These are phyloP conservation scores for Galbula dea DNA, from an alignment of 2,113 vertebrate genomes.

Conservation along the genomic window DNA sequence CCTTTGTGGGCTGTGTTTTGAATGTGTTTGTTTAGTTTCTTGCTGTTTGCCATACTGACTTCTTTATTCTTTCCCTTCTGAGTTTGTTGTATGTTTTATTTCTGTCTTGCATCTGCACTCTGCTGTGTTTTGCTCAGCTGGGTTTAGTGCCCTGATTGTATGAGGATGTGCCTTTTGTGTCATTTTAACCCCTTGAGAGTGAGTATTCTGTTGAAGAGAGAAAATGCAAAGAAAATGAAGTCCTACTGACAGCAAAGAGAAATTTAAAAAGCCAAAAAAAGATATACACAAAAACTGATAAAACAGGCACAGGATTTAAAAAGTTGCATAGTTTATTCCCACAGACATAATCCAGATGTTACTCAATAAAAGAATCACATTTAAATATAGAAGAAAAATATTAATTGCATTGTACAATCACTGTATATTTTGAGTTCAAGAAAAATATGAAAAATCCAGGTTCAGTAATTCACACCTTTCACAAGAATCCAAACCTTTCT, in stretches of 20 bases:
- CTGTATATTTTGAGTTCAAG: neutral
- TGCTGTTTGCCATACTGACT: conserved; percentile 34
- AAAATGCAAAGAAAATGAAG: neutral
- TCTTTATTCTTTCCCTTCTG: conserved; percentile 56
- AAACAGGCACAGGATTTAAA: neutral
- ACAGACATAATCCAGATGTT: neutral
- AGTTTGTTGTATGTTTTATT: conserved; percentile 50
- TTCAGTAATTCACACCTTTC: neutral
- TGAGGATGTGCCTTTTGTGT: neutral
- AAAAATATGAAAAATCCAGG: neutral
- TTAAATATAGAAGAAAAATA: neutral
- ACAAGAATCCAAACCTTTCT: neutral
- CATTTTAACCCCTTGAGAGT: neutral
- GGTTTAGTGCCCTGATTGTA: conserved; percentile 11
- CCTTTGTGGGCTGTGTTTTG: conserved; percentile 19
- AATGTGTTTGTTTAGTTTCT: conserved; percentile 51
- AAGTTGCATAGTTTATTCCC: neutral
- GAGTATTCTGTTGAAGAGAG: neutral
- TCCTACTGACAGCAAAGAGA: neutral
- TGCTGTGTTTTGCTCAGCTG: conserved; percentile 53
- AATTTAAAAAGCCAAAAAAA: neutral
- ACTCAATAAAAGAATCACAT: neutral
- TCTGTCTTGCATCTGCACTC: conserved; percentile 34
- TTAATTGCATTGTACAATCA: neutral
- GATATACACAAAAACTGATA: neutral